Evolutionary conservation across 2,113 vertebrate genomes (phyloP).

Genomic region (Pelvicachromis taeniatus): DNA sequence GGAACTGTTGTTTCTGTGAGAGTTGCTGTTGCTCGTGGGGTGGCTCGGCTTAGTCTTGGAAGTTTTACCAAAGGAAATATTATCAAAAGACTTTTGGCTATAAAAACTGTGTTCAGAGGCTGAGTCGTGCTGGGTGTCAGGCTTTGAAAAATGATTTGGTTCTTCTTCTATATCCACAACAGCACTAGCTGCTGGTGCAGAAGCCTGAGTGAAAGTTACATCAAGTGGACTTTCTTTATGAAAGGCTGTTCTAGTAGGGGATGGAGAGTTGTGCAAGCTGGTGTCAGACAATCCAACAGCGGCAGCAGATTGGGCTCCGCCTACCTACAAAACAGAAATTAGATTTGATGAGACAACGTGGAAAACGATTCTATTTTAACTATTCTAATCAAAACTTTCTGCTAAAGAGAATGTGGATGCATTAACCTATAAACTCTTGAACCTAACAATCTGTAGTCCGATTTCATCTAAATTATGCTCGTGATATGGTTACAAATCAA

Average conservation of each 20-base stretch:
- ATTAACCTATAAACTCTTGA: background rate
- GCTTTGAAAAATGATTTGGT: constrained; percentile 6
- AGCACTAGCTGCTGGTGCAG: background rate
- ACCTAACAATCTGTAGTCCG: background rate
- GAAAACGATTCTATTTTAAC: background rate
- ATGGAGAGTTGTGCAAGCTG: background rate
- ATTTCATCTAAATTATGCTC: background rate
- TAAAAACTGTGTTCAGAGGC: constrained; percentile 38
- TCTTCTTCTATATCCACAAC: background rate
- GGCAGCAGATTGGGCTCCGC: background rate
- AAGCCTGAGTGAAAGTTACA: background rate
- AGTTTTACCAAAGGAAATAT: constrained; percentile 4
- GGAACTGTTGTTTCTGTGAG: constrained; percentile 32
- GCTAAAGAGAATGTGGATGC: background rate
- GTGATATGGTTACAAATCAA: background rate
- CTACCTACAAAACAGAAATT: constrained; percentile 16
- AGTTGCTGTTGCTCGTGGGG: background rate
- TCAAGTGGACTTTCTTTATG: background rate
- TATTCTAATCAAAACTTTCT: background rate
- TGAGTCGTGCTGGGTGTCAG: background rate
- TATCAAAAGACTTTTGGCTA: constrained; percentile 32
- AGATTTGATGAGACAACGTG: background rate
- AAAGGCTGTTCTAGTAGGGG: background rate
- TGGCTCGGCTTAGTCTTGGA: background rate
- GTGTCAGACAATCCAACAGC: background rate